These are phyloP conservation scores for Halictus rubicundus DNA, from an alignment of 1,140 invertebrate species.

Conservation along the genomic window DNA sequence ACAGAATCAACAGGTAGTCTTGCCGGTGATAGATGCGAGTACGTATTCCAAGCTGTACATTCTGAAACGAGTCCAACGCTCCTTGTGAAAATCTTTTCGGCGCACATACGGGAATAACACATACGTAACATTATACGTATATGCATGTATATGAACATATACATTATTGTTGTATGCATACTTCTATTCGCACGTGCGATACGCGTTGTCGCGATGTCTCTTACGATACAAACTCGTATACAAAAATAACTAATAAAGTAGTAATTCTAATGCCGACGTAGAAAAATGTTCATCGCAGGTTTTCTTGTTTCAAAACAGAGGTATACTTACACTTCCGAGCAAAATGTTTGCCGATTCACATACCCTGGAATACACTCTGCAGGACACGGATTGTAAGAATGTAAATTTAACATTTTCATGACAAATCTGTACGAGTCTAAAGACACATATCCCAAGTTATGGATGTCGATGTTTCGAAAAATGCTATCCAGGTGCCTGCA, in stretches of 20 bases:
- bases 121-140: too few species aligned
- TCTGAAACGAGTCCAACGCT: neutral
- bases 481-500: conserved; percentile 73
- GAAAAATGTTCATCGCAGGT: too few species aligned
- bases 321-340: conserved; percentile 67
- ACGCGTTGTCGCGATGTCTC: too few species aligned
- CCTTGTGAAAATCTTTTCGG: neutral
- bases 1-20: neutral
- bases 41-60: neutral
- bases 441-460: conserved; percentile 62
- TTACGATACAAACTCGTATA: too few species aligned
- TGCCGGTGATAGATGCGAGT: neutral
- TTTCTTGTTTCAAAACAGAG: neutral
- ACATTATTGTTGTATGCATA: too few species aligned
- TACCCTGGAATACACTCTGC: conserved; percentile 55
- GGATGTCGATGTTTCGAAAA: conserved; percentile 70
- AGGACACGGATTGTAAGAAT: conserved; percentile 62
- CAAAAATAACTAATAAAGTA: too few species aligned
- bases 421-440: conserved; percentile 70
- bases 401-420: conserved; percentile 70
- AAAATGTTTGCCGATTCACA: conserved; percentile 66
- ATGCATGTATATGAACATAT: too few species aligned
- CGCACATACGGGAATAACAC: too few species aligned
- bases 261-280: too few species aligned
- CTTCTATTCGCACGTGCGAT: neutral